These are phyloP conservation scores for Ctenodactylus gundi DNA, from an alignment of 2,113 vertebrate species.

Conservation along the genomic window DNA sequence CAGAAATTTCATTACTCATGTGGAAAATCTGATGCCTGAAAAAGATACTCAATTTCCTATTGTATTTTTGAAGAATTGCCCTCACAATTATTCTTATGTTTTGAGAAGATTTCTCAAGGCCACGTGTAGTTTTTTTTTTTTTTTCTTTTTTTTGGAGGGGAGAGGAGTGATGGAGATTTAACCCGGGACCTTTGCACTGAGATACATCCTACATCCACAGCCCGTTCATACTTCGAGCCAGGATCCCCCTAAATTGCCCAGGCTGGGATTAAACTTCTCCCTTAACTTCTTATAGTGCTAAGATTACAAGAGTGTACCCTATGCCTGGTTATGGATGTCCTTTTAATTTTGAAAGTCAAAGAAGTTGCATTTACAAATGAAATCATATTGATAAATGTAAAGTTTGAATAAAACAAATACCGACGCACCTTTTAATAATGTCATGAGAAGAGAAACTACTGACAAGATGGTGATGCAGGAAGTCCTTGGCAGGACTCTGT, in stretches of 20 bases:
- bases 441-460: not conserved
- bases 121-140: too few relatives aligned
- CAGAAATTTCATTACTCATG: not conserved
- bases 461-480: not conserved
- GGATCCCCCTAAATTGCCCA: too few relatives aligned
- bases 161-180: too few relatives aligned
- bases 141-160: too few relatives aligned
- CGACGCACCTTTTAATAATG: not conserved
- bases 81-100: not conserved
- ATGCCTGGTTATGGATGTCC: not conserved
- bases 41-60: not conserved
- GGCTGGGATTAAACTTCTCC: too few relatives aligned
- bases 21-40: not conserved
- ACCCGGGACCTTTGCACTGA: too few relatives aligned
- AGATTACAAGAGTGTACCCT: too few relatives aligned
- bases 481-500: not conserved
- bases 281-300: too few relatives aligned
- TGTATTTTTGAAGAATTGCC: not conserved
- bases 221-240: too few relatives aligned
- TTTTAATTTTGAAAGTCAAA: not conserved
- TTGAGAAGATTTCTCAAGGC: not conserved
- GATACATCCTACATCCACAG: too few relatives aligned
- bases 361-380: not conserved
- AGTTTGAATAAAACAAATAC: not conserved
- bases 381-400: not conserved